phyloP scores from a whole-genome alignment of 2,888 invertebrate genomes.

The Thereva nobilitata region DNA sequence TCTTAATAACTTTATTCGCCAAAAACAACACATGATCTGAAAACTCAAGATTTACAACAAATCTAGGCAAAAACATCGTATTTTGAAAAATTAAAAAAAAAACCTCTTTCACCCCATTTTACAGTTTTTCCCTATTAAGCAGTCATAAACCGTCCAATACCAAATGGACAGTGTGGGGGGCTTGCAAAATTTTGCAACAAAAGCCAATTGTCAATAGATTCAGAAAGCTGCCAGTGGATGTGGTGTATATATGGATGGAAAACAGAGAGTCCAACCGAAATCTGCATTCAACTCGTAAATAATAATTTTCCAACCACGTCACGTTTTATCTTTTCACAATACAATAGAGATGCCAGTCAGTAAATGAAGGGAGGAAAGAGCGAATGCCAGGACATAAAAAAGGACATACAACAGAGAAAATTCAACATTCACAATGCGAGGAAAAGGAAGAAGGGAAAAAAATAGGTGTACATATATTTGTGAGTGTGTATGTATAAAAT shows the following conservation, averaged over 20 bases:
- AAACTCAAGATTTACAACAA: too few species aligned
- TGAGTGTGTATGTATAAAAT: neutral
- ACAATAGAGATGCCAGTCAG: conserved; percentile 27
- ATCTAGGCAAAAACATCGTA: too few species aligned
- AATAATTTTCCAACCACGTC: conserved; percentile 36
- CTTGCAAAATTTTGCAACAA: conserved; percentile 16
- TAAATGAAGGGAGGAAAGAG: conserved; percentile 23
- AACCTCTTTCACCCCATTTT: too few species aligned
- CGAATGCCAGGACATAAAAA: conserved; percentile 33
- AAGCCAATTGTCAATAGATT: conserved; percentile 33
- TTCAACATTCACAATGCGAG: conserved; percentile 28
- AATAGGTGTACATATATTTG: neutral
- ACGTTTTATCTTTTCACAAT: conserved; percentile 35
- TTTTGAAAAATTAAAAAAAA: too few species aligned
- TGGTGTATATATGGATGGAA: conserved; percentile 12
- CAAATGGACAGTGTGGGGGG: too few species aligned
- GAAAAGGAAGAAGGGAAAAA: conserved; percentile 21
- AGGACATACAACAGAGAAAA: conserved; percentile 26
- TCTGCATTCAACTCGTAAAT: conserved; percentile 36
- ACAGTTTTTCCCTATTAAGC: too few species aligned
- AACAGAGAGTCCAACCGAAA: conserved; percentile 25
- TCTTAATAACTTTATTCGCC: too few species aligned
- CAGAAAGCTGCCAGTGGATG: conserved; percentile 27
- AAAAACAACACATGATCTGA: too few species aligned
- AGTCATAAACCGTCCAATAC: too few species aligned